Percentiles rank a stretch among this genome's conserved stretches.
Conservation (phyloP, 2,113 vertebrate species). For the Antigone vipio region DNA sequence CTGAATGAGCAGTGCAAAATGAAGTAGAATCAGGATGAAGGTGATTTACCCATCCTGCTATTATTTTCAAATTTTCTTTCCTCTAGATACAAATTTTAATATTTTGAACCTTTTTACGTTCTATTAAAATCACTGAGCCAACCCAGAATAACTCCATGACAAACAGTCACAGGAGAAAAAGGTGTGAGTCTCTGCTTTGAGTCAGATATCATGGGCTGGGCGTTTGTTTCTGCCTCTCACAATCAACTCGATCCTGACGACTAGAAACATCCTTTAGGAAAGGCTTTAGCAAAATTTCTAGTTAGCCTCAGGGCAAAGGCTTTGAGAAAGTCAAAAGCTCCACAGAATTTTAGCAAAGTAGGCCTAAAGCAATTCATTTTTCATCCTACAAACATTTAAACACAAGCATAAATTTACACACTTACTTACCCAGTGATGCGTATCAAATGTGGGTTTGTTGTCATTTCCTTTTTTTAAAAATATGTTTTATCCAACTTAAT, state of each 20-base stretch:
- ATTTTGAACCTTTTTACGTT: neutral
- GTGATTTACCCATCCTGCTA: neutral
- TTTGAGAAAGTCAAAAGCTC: neutral
- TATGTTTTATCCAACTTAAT: neutral
- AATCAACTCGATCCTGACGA: neutral
- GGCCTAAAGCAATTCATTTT: neutral
- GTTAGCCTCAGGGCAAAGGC: neutral
- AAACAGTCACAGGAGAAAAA: neutral
- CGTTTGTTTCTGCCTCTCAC: neutral
- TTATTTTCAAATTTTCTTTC: neutral
- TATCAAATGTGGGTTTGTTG: neutral
- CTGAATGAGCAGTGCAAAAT: neutral
- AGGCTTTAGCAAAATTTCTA: neutral
- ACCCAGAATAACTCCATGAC: neutral
- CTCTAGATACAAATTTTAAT: neutral
- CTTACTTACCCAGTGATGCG: neutral
- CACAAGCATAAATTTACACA: neutral
- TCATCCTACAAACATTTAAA: neutral
- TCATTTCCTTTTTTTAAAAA: slow-evolving; percentile 15
- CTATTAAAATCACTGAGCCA: neutral
- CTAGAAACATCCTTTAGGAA: neutral
- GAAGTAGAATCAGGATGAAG: neutral
- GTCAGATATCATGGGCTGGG: neutral
- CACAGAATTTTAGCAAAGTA: neutral
- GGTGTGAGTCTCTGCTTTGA: neutral